phyloP scores from a whole-genome alignment of 2,113 vertebrate genomes.

The Caloenas nicobarica region DNA sequence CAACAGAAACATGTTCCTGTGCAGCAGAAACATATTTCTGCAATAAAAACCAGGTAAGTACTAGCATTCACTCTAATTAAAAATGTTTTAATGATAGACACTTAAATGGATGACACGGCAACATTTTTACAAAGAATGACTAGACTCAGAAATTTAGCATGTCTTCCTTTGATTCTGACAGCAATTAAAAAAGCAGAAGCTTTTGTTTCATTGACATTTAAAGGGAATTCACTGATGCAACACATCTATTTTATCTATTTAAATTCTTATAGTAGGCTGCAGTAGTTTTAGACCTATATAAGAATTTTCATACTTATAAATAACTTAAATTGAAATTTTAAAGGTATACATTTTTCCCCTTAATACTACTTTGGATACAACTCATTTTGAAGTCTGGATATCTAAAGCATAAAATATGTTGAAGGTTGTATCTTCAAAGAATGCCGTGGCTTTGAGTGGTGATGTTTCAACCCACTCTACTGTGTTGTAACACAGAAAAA shows the following conservation, averaged over 20 bases:
- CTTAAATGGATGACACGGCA: conserved; percentile 45
- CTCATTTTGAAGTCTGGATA: neutral
- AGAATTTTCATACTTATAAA: neutral
- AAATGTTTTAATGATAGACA: conserved; percentile 9
- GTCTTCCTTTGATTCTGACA: conserved; percentile 20
- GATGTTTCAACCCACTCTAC: neutral
- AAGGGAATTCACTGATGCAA: conserved; percentile 10
- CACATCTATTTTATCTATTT: neutral
- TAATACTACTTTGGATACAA: neutral
- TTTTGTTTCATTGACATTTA: neutral
- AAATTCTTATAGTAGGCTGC: neutral
- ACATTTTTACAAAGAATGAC: conserved; percentile 41
- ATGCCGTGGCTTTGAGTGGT: neutral
- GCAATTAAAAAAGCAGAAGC: conserved; percentile 17
- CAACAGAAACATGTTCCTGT: neutral
- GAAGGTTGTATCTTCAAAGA: neutral
- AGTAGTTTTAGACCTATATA: neutral
- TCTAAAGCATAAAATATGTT: neutral
- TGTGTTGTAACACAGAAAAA: neutral
- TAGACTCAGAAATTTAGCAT: neutral
- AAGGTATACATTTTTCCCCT: neutral
- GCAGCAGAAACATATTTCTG: neutral
- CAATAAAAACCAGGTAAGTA: neutral
- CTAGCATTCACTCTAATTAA: neutral
- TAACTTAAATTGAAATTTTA: neutral